These are phyloP conservation scores for Ovis canadensis DNA, from an alignment of 2,113 vertebrate genomes.

Conservation along the genomic window DNA sequence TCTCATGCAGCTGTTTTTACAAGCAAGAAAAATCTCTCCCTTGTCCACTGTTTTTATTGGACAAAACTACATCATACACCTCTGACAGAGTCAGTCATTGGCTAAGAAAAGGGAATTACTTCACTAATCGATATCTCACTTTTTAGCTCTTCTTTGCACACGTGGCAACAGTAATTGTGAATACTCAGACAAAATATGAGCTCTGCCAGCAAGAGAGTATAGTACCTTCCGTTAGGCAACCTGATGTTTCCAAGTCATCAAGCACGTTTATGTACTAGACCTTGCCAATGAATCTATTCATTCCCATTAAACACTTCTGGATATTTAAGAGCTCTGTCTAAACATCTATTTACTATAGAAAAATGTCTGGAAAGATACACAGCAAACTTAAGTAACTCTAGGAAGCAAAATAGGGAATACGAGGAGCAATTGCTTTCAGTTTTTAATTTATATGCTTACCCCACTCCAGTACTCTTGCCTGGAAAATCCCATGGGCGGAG, in stretches of 20 bases:
- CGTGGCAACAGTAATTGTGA: neutral
- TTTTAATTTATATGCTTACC: neutral
- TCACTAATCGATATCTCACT: neutral
- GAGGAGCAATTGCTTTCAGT: neutral
- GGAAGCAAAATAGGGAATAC: neutral
- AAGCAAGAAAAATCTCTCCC: neutral
- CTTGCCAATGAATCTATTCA: neutral
- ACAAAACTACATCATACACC: neutral
- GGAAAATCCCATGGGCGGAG: no score
- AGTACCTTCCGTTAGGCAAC: neutral
- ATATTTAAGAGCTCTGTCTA: neutral
- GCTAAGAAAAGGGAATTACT: neutral
- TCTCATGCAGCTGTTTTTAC: neutral
- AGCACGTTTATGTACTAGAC: neutral
- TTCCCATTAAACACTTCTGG: neutral
- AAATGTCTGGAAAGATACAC: neutral
- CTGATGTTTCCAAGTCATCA: neutral
- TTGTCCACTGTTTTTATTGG: neutral
- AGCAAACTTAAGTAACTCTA: neutral
- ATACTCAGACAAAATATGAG: neutral
- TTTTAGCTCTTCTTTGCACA: neutral
- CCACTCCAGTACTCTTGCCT: no score
- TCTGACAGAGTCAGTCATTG: neutral
- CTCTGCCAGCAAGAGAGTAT: neutral
- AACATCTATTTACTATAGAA: neutral